A percentile compares a stretch with the other conserved stretches of the same genome.
Conservation (phyloP, 2,797 vertebrate genomes). For the Eulemur rubriventer region DNA sequence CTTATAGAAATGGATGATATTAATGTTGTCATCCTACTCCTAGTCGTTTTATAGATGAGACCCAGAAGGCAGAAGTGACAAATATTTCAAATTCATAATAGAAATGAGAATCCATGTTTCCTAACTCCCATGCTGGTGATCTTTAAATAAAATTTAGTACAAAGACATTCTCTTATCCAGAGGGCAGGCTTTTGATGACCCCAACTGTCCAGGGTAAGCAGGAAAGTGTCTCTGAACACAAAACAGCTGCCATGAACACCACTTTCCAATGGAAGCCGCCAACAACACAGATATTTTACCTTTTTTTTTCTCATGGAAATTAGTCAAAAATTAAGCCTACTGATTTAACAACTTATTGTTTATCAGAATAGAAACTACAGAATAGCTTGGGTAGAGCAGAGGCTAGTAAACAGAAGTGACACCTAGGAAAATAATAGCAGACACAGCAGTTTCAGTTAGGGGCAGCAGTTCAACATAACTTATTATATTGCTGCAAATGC, state of each 20-base stretch:
- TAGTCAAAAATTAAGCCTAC: not conserved
- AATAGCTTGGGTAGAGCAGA: not conserved
- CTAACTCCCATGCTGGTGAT: not conserved
- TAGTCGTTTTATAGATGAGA: not conserved
- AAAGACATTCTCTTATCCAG: not conserved
- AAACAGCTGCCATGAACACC: not conserved
- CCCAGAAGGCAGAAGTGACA: not conserved
- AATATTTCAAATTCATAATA: not conserved
- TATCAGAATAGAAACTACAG: conserved; percentile 11
- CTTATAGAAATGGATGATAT: not conserved
- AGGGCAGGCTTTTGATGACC: not conserved
- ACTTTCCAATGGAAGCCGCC: not conserved
- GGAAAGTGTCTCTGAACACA: not conserved
- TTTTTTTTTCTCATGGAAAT: not conserved
- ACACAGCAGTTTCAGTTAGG: not conserved
- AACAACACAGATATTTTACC: not conserved
- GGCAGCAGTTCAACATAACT: not conserved
- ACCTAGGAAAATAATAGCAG: not conserved
- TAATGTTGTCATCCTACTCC: not conserved
- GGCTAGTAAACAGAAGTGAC: not conserved
- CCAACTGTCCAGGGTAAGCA: not conserved
- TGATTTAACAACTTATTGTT: not conserved
- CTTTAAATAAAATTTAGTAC: not conserved
- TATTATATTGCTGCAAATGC: not conserved
- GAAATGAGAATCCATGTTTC: not conserved